These are phyloP conservation scores for Lutraria lutraria DNA, from an alignment of 2,888 invertebrate species.

Conservation along the genomic window DNA sequence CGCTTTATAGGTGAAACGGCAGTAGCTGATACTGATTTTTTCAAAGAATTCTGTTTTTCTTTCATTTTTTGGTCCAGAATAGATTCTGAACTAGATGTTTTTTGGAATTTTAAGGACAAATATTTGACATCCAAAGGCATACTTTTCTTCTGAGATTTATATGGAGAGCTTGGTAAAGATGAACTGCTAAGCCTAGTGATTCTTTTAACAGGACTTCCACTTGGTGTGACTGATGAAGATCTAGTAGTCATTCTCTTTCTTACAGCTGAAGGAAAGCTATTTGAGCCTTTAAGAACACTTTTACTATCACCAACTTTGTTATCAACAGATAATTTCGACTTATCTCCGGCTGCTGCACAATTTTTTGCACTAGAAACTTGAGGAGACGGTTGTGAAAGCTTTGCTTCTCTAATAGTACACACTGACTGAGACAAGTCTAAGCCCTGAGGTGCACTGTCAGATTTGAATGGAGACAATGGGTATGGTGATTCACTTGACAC, in stretches of 20 bases:
- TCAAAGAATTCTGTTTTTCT: neutral
- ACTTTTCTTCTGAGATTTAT: neutral
- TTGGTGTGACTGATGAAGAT: slow-evolving; percentile 34
- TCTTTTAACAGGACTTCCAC: slow-evolving; percentile 28
- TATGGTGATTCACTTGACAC: slow-evolving; percentile 50
- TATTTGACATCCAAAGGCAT: slow-evolving; percentile 26
- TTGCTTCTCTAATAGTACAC: neutral
- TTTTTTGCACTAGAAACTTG: neutral
- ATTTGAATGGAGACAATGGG: slow-evolving; percentile 4
- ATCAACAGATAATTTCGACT: neutral
- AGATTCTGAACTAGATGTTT: neutral
- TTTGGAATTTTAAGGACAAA: slow-evolving; percentile 5
- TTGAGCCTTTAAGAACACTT: neutral
- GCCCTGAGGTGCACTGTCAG: neutral
- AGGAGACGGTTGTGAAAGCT: neutral
- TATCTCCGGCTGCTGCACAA: neutral
- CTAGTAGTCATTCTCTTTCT: neutral
- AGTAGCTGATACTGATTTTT: neutral
- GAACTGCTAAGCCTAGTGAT: neutral
- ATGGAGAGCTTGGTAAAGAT: slow-evolving; percentile 25
- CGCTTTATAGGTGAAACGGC: neutral
- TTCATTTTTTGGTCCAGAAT: neutral
- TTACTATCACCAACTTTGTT: neutral
- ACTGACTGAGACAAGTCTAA: neutral
- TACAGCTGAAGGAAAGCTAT: neutral